Evolutionary conservation across 2,113 vertebrate species (phyloP), one percentile per base, ranked within the genome.

Genomic region (Entomyzon cyanotis): DNA sequence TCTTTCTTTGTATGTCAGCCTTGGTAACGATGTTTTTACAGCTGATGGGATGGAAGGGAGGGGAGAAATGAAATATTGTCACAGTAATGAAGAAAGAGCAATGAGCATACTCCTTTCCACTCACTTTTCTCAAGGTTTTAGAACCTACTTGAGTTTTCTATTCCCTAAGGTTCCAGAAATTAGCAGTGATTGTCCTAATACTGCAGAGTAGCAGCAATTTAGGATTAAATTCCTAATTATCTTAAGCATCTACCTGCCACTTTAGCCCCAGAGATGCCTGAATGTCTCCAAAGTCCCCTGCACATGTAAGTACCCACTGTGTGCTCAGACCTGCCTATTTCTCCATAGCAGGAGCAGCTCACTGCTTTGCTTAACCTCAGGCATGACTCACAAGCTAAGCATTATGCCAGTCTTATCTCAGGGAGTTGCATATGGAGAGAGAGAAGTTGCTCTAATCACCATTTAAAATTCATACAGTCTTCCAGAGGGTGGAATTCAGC

Each of bases 1-100:
- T 95, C 94, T 97, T 95, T 96, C 92, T 95, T 92, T 92, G 68
- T 95, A 83, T 84, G 37, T 91, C 95, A 95, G 91, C 81, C 93
- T 94, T 65, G 52, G 94, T 87, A 95, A 92, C 3, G 71, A 90
- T 96, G 92, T 93, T 96, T 97, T 95, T 95, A 95, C 93, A 96
- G 89, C 71, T 74, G 93, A 89, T 69, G 84, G 73, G 67, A 84
- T 87, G 68, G 75, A 91, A 94, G 62, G 64, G 87, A 91, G 92
- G 78, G 42, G n/a, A 92, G 69, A 92, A 89, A 86, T 20, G 68
- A 94, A 97, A 92, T 92, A 85, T 39, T 95, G 84, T 92, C 82
- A 89, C 77, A 75, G 81, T 85, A 85, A 84, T 56, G 90, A 86
- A 93, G 88, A 88, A 69, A 55, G 55, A 92, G 81, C 59, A 74